Evolutionary conservation across 2,113 vertebrate species (phyloP).

Genomic region (Thermophis baileyi): DNA sequence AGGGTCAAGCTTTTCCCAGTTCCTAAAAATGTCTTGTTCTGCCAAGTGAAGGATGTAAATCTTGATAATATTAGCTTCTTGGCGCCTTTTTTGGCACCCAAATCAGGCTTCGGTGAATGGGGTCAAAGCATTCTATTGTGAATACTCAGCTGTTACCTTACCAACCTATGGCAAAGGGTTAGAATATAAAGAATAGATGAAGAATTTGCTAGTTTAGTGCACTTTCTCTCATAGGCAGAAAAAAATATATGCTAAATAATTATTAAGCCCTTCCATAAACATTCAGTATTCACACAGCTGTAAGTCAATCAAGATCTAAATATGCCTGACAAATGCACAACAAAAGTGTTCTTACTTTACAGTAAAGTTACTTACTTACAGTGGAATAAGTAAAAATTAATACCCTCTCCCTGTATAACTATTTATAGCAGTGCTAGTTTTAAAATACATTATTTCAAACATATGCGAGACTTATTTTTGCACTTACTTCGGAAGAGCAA

Average conservation of each 20-base stretch:
- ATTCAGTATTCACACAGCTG: neutral
- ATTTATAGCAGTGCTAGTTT: neutral
- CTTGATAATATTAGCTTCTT: conserved; percentile 25
- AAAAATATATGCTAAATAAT: neutral
- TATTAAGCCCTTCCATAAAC: neutral
- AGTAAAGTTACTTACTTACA: too few relatives aligned
- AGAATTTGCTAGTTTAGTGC: neutral
- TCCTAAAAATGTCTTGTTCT: conserved; percentile 28
- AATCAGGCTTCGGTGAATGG: neutral
- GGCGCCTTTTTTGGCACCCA: conserved; percentile 19
- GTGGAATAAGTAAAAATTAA: neutral
- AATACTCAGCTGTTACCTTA: conserved; percentile 14
- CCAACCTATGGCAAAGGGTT: neutral
- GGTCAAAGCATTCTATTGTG: neutral
- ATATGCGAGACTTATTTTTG: neutral
- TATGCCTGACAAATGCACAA: neutral
- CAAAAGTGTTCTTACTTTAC: too few relatives aligned
- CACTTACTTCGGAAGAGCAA: neutral
- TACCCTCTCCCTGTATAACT: neutral
- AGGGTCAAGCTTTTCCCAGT: conserved; percentile 14
- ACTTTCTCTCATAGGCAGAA: neutral
- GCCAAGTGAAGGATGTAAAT: conserved; percentile 33
- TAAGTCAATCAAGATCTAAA: neutral
- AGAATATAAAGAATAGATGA: neutral
- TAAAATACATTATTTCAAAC: neutral